phyloP scores from a whole-genome alignment of 1,140 invertebrate genomes.

The Zaprionus kolodkinae region DNA sequence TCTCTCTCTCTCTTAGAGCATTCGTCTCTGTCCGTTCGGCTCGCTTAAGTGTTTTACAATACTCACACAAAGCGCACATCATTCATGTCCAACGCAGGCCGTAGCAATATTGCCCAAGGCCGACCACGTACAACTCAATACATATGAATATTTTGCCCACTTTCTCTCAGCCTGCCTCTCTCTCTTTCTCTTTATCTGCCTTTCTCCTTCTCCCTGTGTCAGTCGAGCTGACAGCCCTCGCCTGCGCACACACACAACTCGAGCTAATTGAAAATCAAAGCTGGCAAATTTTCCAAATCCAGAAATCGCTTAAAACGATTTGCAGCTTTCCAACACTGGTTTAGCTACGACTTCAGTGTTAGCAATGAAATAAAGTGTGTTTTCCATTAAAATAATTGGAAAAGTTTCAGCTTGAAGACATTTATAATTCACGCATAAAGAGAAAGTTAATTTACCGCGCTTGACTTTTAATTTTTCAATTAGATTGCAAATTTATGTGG shows the following conservation, averaged over 20 bases:
- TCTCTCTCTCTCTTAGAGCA: no score
- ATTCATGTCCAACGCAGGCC: slow-evolving; percentile 77
- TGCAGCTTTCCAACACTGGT: neutral
- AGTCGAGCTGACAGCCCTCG: slow-evolving; percentile 48
- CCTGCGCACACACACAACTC: slow-evolving; percentile 67
- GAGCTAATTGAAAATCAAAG: slow-evolving; percentile 82
- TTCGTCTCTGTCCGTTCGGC: slow-evolving; percentile 23
- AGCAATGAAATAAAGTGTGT: neutral
- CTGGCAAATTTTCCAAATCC: slow-evolving; percentile 45
- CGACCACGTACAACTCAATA: slow-evolving; percentile 48
- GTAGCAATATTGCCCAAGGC: slow-evolving; percentile 77
- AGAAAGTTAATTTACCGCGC: neutral
- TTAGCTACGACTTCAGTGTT: neutral
- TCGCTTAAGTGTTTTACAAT: slow-evolving; percentile 77
- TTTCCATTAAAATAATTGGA: neutral
- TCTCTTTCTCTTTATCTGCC: slow-evolving; percentile 3
- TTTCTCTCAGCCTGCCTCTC: neutral
- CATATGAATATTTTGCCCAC: slow-evolving; percentile 29
- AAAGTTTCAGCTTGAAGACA: neutral
- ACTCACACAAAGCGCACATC: slow-evolving; percentile 76
- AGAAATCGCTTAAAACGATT: neutral
- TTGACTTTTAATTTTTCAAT: slow-evolving; percentile 8
- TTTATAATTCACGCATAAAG: neutral
- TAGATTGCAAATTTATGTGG: neutral
- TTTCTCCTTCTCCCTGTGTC: slow-evolving; percentile 17